Conservation (phyloP, 2,113 vertebrate genomes). For the Morone saxatilis region DNA sequence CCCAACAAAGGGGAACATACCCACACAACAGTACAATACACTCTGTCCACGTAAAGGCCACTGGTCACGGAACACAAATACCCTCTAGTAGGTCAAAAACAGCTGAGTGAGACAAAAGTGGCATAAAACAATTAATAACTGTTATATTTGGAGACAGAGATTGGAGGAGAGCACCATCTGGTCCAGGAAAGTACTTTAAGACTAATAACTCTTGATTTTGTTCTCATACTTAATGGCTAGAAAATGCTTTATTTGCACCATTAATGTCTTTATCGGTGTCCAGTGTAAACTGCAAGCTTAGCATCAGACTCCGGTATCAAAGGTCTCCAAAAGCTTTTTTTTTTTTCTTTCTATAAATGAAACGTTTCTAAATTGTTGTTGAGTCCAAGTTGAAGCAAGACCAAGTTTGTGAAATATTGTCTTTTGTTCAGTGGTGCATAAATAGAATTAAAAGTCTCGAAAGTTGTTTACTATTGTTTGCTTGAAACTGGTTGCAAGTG, state of each 20-base stretch:
- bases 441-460: not conserved
- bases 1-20: constrained; percentile 55
- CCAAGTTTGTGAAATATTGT: not conserved
- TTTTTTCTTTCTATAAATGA: not conserved
- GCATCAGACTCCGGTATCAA: not conserved
- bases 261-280: constrained; percentile 34
- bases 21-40: constrained; percentile 68
- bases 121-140: constrained; percentile 47
- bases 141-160: constrained; percentile 16
- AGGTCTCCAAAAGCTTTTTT: constrained; percentile 8
- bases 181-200: constrained; percentile 44
- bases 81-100: constrained; percentile 60
- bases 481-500: not conserved
- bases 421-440: not conserved
- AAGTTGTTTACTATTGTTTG: not conserved
- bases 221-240: constrained; percentile 18
- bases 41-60: constrained; percentile 63
- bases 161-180: not conserved
- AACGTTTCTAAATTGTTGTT: not conserved
- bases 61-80: constrained; percentile 60
- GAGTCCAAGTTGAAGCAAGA: not conserved
- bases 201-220: constrained; percentile 47
- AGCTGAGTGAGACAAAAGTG: constrained; percentile 58
- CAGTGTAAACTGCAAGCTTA: constrained; percentile 21
- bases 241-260: constrained; percentile 28